Conservation (phyloP, 2,113 vertebrate species). For the Orientallactaga bullata region DNA sequence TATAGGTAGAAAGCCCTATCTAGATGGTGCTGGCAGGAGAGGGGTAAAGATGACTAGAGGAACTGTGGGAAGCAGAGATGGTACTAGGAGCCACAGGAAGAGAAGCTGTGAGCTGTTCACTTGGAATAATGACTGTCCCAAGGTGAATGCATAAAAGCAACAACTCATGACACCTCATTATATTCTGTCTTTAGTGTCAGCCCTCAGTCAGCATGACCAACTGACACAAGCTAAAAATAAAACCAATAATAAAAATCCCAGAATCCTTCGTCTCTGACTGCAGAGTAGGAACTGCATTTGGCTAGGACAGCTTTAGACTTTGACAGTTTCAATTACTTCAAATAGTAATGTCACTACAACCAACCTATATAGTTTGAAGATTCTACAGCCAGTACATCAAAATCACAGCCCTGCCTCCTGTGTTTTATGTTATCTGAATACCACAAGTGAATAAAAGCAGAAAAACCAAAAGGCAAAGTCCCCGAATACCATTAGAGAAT, state of each 20-base stretch:
- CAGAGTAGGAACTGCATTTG: conserved; percentile 1
- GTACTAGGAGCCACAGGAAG: conserved; percentile 37
- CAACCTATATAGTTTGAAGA: conserved; percentile 65
- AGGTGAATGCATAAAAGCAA: conserved; percentile 65
- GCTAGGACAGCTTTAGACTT: conserved; percentile 43
- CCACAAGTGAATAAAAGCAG: not conserved
- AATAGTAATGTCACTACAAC: conserved; percentile 63
- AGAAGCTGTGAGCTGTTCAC: conserved; percentile 4
- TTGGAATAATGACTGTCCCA: conserved; percentile 51
- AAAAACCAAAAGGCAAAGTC: conserved; percentile 45
- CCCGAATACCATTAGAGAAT: not conserved
- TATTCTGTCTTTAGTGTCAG: conserved; percentile 50
- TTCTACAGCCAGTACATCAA: conserved; percentile 50
- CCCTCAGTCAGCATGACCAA: conserved; percentile 60
- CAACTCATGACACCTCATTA: conserved; percentile 62
- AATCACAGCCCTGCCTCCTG: conserved; percentile 53
- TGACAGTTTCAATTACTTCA: conserved; percentile 69
- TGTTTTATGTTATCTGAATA: conserved; percentile 28
- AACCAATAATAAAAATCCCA: conserved; percentile 63
- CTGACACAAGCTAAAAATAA: conserved; percentile 72
- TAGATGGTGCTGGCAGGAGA: conserved; percentile 9
- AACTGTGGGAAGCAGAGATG: not conserved
- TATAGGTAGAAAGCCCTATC: conserved; percentile 42
- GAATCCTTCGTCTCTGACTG: conserved; percentile 19
- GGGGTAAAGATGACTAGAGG: not conserved